These are phyloP conservation scores for Promerops cafer DNA, from an alignment of 2,113 vertebrate species.

Conservation along the genomic window DNA sequence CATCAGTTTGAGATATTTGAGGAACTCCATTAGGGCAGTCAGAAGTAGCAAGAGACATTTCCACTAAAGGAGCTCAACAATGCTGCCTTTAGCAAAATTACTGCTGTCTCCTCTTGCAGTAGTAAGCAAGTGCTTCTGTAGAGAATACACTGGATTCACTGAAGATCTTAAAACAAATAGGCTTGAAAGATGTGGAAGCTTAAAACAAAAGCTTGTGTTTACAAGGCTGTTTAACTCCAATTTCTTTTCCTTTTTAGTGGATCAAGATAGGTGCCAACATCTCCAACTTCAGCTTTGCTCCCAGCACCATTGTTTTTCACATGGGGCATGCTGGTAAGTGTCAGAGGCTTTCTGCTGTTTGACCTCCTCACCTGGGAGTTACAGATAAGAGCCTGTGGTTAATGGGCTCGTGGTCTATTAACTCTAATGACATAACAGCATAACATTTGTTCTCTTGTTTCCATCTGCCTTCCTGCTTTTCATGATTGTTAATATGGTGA, in stretches of 20 bases:
- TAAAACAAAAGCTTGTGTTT: not conserved
- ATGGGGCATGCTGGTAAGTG: constrained; percentile 92
- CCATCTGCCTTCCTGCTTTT: constrained; percentile 68
- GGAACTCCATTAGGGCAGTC: not conserved
- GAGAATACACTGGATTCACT: not conserved
- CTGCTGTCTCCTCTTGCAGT: not conserved
- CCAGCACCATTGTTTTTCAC: constrained; percentile 94
- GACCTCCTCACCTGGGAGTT: constrained; percentile 66
- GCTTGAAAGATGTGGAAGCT: not conserved
- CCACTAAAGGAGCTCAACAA: not conserved
- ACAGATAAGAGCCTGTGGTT: constrained; percentile 36
- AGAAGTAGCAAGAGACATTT: not conserved
- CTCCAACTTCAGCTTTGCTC: constrained; percentile 94
- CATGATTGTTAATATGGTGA: constrained; percentile 60
- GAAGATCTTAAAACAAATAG: not conserved
- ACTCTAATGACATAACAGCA: constrained; percentile 78
- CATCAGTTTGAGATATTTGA: not conserved
- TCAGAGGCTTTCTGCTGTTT: constrained; percentile 56
- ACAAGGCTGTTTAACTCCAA: not conserved
- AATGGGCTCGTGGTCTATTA: constrained; percentile 70
- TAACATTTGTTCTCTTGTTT: constrained; percentile 65
- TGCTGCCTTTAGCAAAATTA: not conserved
- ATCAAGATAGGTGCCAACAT: constrained; percentile 96
- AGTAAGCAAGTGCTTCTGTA: not conserved
- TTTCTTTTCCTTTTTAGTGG: constrained; percentile 78